phyloP scores from a whole-genome alignment of 1,140 invertebrate genomes.

The Physella acuta region DNA sequence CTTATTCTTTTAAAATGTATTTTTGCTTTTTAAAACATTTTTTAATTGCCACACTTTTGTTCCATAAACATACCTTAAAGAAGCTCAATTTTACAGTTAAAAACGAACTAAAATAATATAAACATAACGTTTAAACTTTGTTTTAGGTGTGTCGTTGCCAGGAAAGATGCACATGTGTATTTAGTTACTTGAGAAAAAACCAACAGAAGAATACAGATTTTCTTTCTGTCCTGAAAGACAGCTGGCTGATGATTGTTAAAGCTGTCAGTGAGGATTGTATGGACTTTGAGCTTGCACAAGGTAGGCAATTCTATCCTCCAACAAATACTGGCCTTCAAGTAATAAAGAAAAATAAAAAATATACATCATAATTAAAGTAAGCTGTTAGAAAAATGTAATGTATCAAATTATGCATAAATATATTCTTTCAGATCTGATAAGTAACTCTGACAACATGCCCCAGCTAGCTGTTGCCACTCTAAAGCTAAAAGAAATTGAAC shows the following conservation, averaged over 20 bases:
- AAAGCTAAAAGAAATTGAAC: slow-evolving; percentile 29
- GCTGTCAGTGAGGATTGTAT: slow-evolving; percentile 33
- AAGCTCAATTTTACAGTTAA: too few relatives aligned
- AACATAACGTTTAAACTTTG: not conserved
- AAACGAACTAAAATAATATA: too few relatives aligned
- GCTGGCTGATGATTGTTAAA: slow-evolving; percentile 39
- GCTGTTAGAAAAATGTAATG: too few relatives aligned
- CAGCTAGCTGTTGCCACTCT: not conserved
- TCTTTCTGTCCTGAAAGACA: slow-evolving; percentile 35
- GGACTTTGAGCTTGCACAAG: slow-evolving; percentile 24
- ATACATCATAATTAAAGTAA: too few relatives aligned
- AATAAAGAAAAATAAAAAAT: too few relatives aligned
- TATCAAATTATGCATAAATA: too few relatives aligned
- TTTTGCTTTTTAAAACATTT: too few relatives aligned
- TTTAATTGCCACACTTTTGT: too few relatives aligned
- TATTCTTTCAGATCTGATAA: slow-evolving; percentile 22
- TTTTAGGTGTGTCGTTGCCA: slow-evolving; percentile 40
- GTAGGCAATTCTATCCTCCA: too few relatives aligned
- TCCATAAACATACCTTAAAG: too few relatives aligned
- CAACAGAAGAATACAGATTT: slow-evolving; percentile 34
- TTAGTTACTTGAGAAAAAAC: slow-evolving; percentile 39
- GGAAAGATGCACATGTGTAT: slow-evolving; percentile 46
- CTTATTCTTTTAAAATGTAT: too few relatives aligned
- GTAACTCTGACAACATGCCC: slow-evolving; percentile 10
- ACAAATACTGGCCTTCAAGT: too few relatives aligned